Percentiles rank a stretch among this genome's conserved stretches.
Conservation (phyloP, 1,140 invertebrate genomes). For the Drosophila funebris region DNA sequence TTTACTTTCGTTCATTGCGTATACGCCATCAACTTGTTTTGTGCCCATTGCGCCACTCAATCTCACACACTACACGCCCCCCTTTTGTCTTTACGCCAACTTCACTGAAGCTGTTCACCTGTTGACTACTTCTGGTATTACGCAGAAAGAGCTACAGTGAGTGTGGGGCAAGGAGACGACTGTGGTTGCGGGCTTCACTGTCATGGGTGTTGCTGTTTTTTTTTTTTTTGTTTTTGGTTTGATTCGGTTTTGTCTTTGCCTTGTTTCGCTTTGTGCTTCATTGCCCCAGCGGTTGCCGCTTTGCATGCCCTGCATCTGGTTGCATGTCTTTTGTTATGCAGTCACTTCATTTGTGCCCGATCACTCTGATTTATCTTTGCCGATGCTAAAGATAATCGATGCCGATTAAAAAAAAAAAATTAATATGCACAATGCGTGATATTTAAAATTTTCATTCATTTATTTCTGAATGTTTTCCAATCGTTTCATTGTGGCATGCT, state of each 20-base stretch:
- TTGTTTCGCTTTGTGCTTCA: conserved; percentile 28
- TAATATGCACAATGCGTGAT: conserved; percentile 45
- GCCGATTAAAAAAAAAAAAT: conserved; percentile 52
- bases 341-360: conserved; percentile 42
- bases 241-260: neutral
- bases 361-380: conserved; percentile 37
- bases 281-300: conserved; percentile 16
- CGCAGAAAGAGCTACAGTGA: conserved; percentile 41
- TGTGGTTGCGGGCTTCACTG: conserved; percentile 54
- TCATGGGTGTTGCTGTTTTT: conserved; percentile 61
- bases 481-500: conserved; percentile 51
- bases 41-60: conserved; percentile 52
- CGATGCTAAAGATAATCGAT: conserved; percentile 41
- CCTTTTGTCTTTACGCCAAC: conserved; percentile 10
- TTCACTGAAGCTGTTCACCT: conserved; percentile 66
- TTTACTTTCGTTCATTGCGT: conserved; percentile 70
- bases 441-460: conserved; percentile 37
- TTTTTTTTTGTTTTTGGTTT: conserved; percentile 22
- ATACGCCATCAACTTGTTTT: conserved; percentile 62
- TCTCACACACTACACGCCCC: conserved; percentile 25
- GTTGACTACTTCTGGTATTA: conserved; percentile 80
- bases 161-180: neutral
- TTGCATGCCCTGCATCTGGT: conserved; percentile 14
- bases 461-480: conserved; percentile 15
- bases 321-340: conserved; percentile 74